Percentiles rank a stretch among this genome's conserved stretches.
These are phyloP conservation scores for Heterocephalus glaber DNA, from an alignment of 2,113 vertebrate species.

Conservation along the genomic window DNA sequence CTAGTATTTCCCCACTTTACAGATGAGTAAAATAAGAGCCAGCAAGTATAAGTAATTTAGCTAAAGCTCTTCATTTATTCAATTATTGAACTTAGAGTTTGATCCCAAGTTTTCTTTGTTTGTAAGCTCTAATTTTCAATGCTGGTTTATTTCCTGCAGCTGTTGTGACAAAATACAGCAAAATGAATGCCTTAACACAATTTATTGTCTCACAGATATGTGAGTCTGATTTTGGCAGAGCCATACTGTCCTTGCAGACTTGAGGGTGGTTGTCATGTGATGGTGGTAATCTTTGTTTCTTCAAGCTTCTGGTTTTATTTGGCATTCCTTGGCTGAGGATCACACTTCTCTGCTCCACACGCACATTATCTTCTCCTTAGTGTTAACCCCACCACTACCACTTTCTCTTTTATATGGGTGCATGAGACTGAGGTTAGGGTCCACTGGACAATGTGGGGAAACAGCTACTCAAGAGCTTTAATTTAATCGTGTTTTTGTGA, in stretches of 20 bases:
- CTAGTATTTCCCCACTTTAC: neutral
- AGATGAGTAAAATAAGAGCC: neutral
- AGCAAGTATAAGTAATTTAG: neutral
- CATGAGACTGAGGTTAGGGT: neutral
- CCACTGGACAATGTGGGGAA: neutral
- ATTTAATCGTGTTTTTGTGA: neutral
- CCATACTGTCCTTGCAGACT: neutral
- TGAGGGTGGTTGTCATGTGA: neutral
- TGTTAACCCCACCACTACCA: neutral
- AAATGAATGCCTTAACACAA: neutral
- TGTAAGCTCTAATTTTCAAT: neutral
- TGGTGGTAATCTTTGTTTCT: neutral
- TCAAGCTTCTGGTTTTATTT: neutral
- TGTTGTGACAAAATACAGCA: neutral
- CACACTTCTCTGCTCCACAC: neutral
- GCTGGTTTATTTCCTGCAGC: neutral
- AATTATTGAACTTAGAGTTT: neutral
- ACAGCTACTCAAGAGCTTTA: neutral
- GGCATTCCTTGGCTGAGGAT: neutral
- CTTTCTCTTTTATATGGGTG: neutral
- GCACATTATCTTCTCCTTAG: accelerated
- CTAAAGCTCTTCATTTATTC: neutral
- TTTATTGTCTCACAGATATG: neutral
- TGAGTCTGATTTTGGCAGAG: no score
- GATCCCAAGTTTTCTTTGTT: neutral